These are phyloP conservation scores for Drosophila dives DNA, from an alignment of 2,888 invertebrate genomes.

Conservation along the genomic window DNA sequence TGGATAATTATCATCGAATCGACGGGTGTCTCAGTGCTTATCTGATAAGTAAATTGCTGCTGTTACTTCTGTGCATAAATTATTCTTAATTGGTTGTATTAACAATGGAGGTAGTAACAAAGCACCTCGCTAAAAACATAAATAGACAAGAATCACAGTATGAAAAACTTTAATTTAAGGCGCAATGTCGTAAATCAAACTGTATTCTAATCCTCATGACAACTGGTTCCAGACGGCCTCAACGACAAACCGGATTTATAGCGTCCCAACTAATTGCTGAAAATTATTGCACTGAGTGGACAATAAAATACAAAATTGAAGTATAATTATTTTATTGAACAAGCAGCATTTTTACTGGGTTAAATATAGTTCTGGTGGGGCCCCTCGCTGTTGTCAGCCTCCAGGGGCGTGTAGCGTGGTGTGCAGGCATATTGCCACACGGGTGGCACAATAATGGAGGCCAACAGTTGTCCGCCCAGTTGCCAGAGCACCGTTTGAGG, in stretches of 20 bases:
- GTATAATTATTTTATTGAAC: slow-evolving; percentile 3
- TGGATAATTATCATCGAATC: slow-evolving; percentile 6
- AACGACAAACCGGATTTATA: neutral
- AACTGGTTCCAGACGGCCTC: slow-evolving; percentile 13
- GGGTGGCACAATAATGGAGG: slow-evolving; percentile 82
- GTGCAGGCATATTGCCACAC: slow-evolving; percentile 80
- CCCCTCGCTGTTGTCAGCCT: neutral
- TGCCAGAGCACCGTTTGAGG: slow-evolving; percentile 89
- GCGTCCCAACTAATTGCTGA: slow-evolving; percentile 6
- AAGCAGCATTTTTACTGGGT: slow-evolving; percentile 13
- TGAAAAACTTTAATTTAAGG: slow-evolving; percentile 11
- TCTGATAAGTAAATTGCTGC: slow-evolving; percentile 20
- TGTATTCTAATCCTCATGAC: slow-evolving; percentile 10
- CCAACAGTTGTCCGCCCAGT: slow-evolving; percentile 87
- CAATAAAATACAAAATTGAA: neutral
- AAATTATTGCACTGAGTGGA: neutral
- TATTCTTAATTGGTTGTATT: slow-evolving; percentile 46
- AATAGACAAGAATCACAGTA: slow-evolving; percentile 28
- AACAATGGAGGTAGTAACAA: slow-evolving; percentile 14
- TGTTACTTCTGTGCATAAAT: slow-evolving; percentile 32
- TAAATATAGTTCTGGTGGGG: slow-evolving; percentile 16
- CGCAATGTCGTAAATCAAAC: slow-evolving; percentile 7
- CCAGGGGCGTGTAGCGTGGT: slow-evolving; percentile 23
- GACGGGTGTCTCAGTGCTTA: slow-evolving; percentile 16
- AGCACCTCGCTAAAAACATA: neutral